Evolutionary conservation across 2,113 vertebrate genomes (phyloP).

Genomic region (Lophius piscatorius): DNA sequence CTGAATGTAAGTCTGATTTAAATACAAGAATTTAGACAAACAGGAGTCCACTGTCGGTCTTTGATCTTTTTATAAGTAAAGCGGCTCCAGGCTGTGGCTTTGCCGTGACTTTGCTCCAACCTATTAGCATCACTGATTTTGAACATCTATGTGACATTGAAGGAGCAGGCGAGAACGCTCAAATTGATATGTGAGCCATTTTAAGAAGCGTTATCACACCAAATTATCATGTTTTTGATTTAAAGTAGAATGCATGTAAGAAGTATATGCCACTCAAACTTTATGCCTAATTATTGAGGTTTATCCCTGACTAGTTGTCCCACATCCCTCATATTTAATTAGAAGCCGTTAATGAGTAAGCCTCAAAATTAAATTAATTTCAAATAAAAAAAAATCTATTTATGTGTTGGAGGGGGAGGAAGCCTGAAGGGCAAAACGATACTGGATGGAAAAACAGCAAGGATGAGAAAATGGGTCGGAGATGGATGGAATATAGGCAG

Average conservation of each 20-base stretch:
- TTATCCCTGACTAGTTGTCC: conserved; percentile 37
- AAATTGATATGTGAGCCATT: conserved; percentile 20
- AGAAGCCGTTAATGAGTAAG: conserved; percentile 43
- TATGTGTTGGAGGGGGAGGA: conserved; percentile 51
- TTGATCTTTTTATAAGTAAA: conserved; percentile 48
- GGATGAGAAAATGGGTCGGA: conserved; percentile 23
- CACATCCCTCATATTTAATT: conserved; percentile 53
- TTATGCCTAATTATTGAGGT: conserved; percentile 56
- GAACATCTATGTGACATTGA: background rate
- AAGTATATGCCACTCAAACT: conserved; percentile 41
- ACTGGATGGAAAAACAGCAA: conserved; percentile 28
- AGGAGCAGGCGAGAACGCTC: background rate
- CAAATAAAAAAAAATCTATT: conserved; percentile 63
- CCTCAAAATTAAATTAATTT: conserved; percentile 56
- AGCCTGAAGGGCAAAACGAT: conserved; percentile 56
- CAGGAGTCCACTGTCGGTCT: conserved; percentile 44
- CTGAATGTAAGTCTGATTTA: conserved; percentile 18
- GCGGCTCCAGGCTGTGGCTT: conserved; percentile 29
- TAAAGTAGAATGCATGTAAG: conserved; percentile 28
- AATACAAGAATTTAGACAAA: conserved; percentile 34
- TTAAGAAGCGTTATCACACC: conserved; percentile 21
- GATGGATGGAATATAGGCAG: conserved; percentile 12
- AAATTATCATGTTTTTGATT: conserved; percentile 30
- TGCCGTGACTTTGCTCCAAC: conserved; percentile 31
- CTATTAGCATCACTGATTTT: conserved; percentile 7